A percentile compares a stretch with the other conserved stretches of the same genome.
Conservation (phyloP, 2,888 invertebrate genomes). For the Torymus auratus region DNA sequence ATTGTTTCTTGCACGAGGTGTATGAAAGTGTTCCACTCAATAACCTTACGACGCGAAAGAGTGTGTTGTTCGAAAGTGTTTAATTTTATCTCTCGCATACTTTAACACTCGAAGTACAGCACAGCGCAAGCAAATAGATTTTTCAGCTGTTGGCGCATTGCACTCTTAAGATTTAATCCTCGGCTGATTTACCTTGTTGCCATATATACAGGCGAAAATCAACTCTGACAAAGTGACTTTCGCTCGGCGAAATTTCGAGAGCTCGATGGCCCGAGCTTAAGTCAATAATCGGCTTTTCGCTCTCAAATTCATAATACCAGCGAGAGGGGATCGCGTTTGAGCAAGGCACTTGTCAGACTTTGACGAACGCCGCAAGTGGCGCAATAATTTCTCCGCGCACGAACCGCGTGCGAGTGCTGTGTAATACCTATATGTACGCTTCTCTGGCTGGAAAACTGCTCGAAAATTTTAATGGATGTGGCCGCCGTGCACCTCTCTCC, state of each 20-base stretch:
- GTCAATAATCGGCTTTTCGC: constrained; percentile 37
- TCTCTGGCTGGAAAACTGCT: not conserved
- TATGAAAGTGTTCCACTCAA: too few species aligned
- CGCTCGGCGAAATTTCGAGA: not conserved
- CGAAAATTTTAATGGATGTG: not conserved
- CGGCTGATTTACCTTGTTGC: too few species aligned
- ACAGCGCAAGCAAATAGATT: too few species aligned
- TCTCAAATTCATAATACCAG: constrained; percentile 19
- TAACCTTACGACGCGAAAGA: too few species aligned
- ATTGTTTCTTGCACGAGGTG: too few species aligned
- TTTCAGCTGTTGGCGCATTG: too few species aligned
- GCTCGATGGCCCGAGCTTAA: not conserved
- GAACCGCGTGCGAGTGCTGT: not conserved
- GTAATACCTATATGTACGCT: not conserved
- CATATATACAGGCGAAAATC: too few species aligned
- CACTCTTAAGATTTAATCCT: too few species aligned
- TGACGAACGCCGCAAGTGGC: constrained; percentile 26
- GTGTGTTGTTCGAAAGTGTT: too few species aligned
- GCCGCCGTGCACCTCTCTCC: not conserved
- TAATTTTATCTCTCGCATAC: too few species aligned
- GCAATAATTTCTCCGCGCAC: constrained; percentile 36
- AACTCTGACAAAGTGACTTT: too few species aligned
- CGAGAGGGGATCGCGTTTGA: constrained; percentile 15
- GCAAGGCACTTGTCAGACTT: constrained; percentile 45
- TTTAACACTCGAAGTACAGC: too few species aligned